phyloP scores from a whole-genome alignment of 2,888 invertebrate species.

The Caenorhabditis sp. region DNA sequence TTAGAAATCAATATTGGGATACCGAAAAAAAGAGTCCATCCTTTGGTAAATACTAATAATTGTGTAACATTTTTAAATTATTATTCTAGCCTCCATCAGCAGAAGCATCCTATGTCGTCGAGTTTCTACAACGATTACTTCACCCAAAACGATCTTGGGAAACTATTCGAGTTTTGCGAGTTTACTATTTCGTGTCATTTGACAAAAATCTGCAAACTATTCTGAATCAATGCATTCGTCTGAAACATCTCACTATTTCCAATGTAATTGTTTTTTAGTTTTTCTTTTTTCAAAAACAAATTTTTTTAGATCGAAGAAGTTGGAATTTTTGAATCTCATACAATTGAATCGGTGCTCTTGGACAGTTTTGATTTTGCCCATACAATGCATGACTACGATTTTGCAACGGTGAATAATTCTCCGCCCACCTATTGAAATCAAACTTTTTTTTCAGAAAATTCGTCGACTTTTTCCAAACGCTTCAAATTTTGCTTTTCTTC shows the following conservation, averaged over 20 bases:
- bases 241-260: constrained; percentile 28
- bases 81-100: constrained; percentile 14
- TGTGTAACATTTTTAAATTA: not conserved
- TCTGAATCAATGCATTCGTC: constrained; percentile 10
- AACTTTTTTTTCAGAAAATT: constrained; percentile 13
- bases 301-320: constrained; percentile 33
- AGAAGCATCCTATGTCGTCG: constrained; percentile 23
- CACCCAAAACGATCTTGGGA: constrained; percentile 16
- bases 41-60: constrained; percentile 12
- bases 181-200: constrained; percentile 25
- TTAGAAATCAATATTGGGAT: constrained; percentile 26
- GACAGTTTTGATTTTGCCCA: constrained; percentile 25
- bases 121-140: constrained; percentile 18
- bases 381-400: constrained; percentile 16
- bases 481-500: constrained; percentile 18
- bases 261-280: constrained; percentile 13
- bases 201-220: constrained; percentile 13
- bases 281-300: not conserved
- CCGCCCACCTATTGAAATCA: no score
- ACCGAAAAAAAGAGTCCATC: constrained; percentile 21
- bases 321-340: constrained; percentile 12
- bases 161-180: constrained; percentile 24
- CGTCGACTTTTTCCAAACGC: constrained; percentile 25
- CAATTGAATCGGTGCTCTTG: constrained; percentile 17
- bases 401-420: constrained; percentile 15